Evolutionary conservation across 1,140 invertebrate genomes (phyloP).

Genomic region (Ridgeia piscesae): DNA sequence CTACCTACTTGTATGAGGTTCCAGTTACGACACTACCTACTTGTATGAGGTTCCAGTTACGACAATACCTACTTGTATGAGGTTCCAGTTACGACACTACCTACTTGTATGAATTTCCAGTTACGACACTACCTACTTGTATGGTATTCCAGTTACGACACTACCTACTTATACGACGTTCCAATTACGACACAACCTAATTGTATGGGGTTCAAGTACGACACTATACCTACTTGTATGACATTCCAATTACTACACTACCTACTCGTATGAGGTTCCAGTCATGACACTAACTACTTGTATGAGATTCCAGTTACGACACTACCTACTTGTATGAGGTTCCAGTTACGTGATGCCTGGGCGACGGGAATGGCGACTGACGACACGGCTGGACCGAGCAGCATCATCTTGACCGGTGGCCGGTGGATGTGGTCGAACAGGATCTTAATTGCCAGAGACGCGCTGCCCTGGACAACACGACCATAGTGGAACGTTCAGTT

Average conservation of each 20-base stretch:
- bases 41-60: too few relatives aligned
- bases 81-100: too few relatives aligned
- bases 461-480: neutral
- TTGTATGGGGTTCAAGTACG: neutral
- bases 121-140: too few relatives aligned
- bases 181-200: neutral
- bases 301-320: neutral
- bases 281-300: neutral
- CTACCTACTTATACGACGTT: neutral
- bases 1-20: too few relatives aligned
- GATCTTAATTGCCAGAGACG: neutral
- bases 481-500: neutral
- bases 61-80: too few relatives aligned
- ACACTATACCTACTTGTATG: neutral
- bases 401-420: neutral
- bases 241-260: neutral
- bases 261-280: neutral
- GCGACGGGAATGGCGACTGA: neutral
- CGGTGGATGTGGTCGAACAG: neutral
- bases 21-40: too few relatives aligned
- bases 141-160: too few relatives aligned
- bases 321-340: neutral
- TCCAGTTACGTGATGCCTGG: neutral
- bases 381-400: neutral
- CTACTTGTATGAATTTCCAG: too few relatives aligned